A percentile compares a stretch with the other conserved stretches of the same genome.
phyloP scores from a whole-genome alignment of 2,888 invertebrate species.

The Biston stratarius region DNA sequence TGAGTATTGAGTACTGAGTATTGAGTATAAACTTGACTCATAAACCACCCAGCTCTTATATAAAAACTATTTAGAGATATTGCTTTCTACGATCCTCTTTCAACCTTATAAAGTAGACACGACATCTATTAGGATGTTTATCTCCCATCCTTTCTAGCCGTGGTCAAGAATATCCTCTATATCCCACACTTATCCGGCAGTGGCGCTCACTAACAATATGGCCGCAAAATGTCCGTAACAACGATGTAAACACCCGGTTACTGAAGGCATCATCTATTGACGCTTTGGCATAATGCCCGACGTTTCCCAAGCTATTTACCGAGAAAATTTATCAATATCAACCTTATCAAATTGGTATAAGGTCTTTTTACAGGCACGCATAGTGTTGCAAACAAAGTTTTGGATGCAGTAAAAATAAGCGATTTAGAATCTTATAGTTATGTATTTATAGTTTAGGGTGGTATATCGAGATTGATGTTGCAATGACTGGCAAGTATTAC shows the following conservation, averaged over 20 bases:
- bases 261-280: slow-evolving; percentile 52
- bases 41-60: neutral
- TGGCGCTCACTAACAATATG: slow-evolving; percentile 48
- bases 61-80: neutral
- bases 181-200: slow-evolving; percentile 31
- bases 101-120: slow-evolving; percentile 1
- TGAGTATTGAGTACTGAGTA: too few relatives aligned
- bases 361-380: slow-evolving; percentile 11
- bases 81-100: neutral
- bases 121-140: slow-evolving; percentile 18
- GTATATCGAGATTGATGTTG: slow-evolving; percentile 38
- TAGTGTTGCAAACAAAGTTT: slow-evolving; percentile 14
- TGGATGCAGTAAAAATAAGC: neutral
- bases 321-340: slow-evolving; percentile 6
- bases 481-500: slow-evolving; percentile 47
- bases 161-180: slow-evolving; percentile 28
- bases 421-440: slow-evolving; percentile 18
- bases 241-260: slow-evolving; percentile 56
- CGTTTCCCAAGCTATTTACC: slow-evolving; percentile 18
- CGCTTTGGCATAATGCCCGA: slow-evolving; percentile 56
- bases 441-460: slow-evolving; percentile 4
- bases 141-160: slow-evolving; percentile 4
- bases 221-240: slow-evolving; percentile 51
- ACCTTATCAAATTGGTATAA: slow-evolving; percentile 26
- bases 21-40: neutral